These are phyloP conservation scores for Lipophrys pholis DNA, from an alignment of 2,113 vertebrate genomes.

Conservation along the genomic window DNA sequence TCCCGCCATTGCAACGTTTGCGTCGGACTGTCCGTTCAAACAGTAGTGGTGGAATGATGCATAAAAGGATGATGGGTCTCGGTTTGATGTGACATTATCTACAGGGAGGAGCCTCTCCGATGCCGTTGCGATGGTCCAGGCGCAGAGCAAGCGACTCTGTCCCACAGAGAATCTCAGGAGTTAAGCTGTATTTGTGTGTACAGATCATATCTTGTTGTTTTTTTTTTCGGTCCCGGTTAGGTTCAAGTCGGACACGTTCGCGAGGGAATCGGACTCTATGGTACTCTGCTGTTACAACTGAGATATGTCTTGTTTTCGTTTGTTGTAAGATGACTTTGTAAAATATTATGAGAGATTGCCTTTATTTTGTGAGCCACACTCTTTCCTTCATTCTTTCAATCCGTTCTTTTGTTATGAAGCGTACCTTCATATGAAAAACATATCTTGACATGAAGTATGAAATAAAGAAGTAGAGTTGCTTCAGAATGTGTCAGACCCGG, in stretches of 20 bases:
- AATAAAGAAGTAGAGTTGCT: conserved; percentile 77
- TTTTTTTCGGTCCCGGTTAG: conserved; percentile 67
- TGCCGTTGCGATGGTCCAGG: conserved; percentile 25
- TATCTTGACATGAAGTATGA: conserved; percentile 79
- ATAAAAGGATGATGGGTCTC: background rate
- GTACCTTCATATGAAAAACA: conserved; percentile 75
- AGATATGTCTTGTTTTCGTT: conserved; percentile 49
- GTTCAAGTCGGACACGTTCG: conserved; percentile 58
- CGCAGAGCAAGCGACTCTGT: conserved; percentile 38
- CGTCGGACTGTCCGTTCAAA: background rate
- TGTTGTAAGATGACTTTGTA: conserved; percentile 75
- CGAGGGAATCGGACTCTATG: conserved; percentile 49
- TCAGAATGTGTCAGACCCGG: background rate
- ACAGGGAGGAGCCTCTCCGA: background rate
- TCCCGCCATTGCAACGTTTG: conserved; percentile 10
- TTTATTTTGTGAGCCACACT: conserved; percentile 82
- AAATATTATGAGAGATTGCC: conserved; percentile 78
- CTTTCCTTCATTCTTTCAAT: conserved; percentile 60
- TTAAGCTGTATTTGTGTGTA: conserved; percentile 66
- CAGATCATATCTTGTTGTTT: conserved; percentile 54
- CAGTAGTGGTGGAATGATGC: background rate
- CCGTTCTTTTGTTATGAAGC: conserved; percentile 74
- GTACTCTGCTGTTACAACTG: conserved; percentile 65
- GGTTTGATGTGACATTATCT: background rate
- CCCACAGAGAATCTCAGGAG: conserved; percentile 79